phyloP scores from a whole-genome alignment of 1,140 invertebrate species.

The Sipha flava region DNA sequence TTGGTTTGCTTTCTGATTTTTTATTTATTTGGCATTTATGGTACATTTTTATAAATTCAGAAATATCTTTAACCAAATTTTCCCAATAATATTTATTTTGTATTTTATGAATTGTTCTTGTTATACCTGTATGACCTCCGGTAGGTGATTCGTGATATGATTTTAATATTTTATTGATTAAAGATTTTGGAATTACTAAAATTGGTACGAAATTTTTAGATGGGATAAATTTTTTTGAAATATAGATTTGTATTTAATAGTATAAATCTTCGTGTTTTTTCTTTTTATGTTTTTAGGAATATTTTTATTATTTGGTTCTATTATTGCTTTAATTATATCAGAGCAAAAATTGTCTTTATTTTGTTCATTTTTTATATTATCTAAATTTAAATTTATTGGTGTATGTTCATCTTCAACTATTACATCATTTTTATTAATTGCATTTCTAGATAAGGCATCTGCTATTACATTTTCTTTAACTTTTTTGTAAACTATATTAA shows the following conservation, averaged over 20 bases:
- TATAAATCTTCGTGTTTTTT: not conserved
- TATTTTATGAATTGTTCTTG: not conserved
- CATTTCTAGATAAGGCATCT: not conserved
- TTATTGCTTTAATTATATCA: not conserved
- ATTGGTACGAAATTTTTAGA: not conserved
- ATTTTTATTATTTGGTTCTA: not conserved
- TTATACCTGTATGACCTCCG: not conserved
- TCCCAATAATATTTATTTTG: slow-evolving; percentile 11
- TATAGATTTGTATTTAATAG: not conserved
- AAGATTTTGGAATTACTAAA: not conserved
- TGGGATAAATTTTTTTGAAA: not conserved
- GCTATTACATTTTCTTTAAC: no score
- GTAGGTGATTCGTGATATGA: not conserved
- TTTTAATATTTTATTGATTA: not conserved
- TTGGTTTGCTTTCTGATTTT: not conserved
- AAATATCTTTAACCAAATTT: not conserved
- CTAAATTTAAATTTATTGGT: not conserved
- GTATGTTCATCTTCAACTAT: not conserved
- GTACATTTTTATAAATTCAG: not conserved
- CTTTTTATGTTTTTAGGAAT: not conserved
- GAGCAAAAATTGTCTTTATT: not conserved
- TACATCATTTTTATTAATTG: not conserved
- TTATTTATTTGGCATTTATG: not conserved
- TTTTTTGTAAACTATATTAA: no score
- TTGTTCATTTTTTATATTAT: not conserved